Conservation (phyloP, 2,888 invertebrate species). For the Drosophila aldrichi region DNA sequence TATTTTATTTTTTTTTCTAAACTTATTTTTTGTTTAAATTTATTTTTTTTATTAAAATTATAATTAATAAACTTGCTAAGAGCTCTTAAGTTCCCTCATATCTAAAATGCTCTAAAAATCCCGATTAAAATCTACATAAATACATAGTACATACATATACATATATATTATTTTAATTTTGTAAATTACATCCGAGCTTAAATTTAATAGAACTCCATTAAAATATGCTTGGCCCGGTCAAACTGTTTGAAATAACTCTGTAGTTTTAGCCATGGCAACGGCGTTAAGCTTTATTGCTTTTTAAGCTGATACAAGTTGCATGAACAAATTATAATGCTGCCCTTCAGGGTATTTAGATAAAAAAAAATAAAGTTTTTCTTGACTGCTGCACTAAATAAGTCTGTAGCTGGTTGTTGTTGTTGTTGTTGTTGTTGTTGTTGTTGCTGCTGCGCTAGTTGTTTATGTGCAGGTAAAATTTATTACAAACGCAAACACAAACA, state of each 20-base stretch:
- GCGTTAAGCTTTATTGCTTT: constrained; percentile 16
- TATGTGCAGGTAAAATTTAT: constrained; percentile 68
- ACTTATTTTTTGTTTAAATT: too few relatives aligned
- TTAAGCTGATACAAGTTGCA: constrained; percentile 1
- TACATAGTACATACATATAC: too few relatives aligned
- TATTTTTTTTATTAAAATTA: too few relatives aligned
- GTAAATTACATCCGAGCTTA: too few relatives aligned
- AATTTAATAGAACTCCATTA: neutral
- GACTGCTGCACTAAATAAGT: constrained; percentile 62
- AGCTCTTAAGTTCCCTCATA: too few relatives aligned
- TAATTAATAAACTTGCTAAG: too few relatives aligned
- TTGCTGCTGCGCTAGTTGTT: constrained; percentile 47
- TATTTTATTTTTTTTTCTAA: too few relatives aligned
- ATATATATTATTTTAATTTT: neutral
- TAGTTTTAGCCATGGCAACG: neutral
- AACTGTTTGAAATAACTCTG: neutral
- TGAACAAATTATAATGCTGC: constrained; percentile 3
- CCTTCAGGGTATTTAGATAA: constrained; percentile 6
- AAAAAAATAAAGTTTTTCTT: constrained; percentile 21
- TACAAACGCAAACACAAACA: constrained; percentile 40
- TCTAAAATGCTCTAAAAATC: too few relatives aligned
- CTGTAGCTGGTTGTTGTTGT: constrained; percentile 13
- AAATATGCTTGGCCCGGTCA: neutral
- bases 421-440: constrained; percentile 15
- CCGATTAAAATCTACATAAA: neutral